phyloP scores from a whole-genome alignment of 2,888 invertebrate species.

The Brenthis daphne region DNA sequence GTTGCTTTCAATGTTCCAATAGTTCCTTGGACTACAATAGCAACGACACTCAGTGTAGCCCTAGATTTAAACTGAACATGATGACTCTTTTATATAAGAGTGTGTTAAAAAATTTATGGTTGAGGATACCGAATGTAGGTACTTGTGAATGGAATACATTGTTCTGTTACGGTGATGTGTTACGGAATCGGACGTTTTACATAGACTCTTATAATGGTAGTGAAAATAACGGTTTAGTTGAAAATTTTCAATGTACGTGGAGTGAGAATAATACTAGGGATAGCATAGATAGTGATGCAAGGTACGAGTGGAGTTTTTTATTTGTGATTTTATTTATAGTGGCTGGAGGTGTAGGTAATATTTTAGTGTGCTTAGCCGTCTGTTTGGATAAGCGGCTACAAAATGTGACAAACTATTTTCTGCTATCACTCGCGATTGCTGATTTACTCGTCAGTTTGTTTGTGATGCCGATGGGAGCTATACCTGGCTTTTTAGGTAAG shows the following conservation, averaged over 20 bases:
- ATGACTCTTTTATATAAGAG: slow-evolving; percentile 66
- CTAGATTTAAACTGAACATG: slow-evolving; percentile 71
- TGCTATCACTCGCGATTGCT: slow-evolving; percentile 95
- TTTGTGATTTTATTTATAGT: slow-evolving; percentile 93
- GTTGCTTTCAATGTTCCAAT: slow-evolving; percentile 61
- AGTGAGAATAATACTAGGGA: slow-evolving; percentile 57
- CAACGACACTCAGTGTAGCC: slow-evolving; percentile 66
- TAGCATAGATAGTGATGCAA: slow-evolving; percentile 46
- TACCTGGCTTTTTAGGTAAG: slow-evolving; percentile 96
- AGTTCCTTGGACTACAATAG: slow-evolving; percentile 54
- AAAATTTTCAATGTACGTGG: slow-evolving; percentile 70
- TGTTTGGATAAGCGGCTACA: slow-evolving; percentile 94
- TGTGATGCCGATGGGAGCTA: slow-evolving; percentile 97
- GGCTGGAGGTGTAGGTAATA: slow-evolving; percentile 94
- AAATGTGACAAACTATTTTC: slow-evolving; percentile 97
- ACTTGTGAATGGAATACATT: slow-evolving; percentile 64
- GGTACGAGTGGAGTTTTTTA: slow-evolving; percentile 91
- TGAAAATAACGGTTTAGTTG: slow-evolving; percentile 47
- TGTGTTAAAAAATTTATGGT: slow-evolving; percentile 70
- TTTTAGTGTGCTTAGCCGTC: slow-evolving; percentile 96
- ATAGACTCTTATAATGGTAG: slow-evolving; percentile 53
- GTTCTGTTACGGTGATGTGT: slow-evolving; percentile 58
- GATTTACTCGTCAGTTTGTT: slow-evolving; percentile 96
- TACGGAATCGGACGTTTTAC: slow-evolving; percentile 65
- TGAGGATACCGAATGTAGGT: slow-evolving; percentile 60